Evolutionary conservation across 2,113 vertebrate species (phyloP).

Genomic region (Trematomus loennbergii): DNA sequence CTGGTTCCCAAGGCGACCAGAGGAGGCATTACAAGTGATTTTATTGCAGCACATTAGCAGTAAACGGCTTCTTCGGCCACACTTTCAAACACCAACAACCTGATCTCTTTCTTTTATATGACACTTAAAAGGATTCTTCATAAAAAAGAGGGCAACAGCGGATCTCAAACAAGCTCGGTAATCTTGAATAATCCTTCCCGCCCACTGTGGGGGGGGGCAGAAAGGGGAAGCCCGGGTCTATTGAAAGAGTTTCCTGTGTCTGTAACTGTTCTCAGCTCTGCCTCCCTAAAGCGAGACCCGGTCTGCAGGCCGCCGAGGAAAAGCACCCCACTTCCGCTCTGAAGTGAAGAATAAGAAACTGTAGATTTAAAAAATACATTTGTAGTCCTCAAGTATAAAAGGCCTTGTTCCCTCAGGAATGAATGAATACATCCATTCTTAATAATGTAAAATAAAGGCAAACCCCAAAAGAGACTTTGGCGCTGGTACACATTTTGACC

Average conservation of each 20-base stretch:
- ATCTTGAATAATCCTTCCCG: constrained; percentile 53
- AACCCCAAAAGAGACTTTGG: constrained; percentile 53
- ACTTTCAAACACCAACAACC: not conserved
- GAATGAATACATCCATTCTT: constrained; percentile 3
- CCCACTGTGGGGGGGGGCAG: constrained; percentile 32
- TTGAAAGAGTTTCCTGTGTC: constrained; percentile 76
- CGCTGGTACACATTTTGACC: not conserved
- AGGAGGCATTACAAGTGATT: not conserved
- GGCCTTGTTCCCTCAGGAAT: constrained; percentile 11
- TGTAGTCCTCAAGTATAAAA: constrained; percentile 11
- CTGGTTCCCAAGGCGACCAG: not conserved
- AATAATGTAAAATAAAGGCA: constrained; percentile 22
- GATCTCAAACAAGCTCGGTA: constrained; percentile 34
- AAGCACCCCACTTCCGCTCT: constrained; percentile 19
- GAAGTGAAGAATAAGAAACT: constrained; percentile 12
- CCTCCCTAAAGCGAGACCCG: not conserved
- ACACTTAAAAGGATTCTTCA: constrained; percentile 24
- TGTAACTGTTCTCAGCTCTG: constrained; percentile 41
- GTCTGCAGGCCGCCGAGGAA: not conserved
- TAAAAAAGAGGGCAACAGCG: constrained; percentile 7
- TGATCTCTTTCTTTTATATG: not conserved
- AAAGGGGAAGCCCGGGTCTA: constrained; percentile 71
- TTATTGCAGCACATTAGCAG: not conserved
- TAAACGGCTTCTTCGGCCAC: not conserved
- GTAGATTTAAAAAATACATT: not conserved